These are phyloP conservation scores for Agrotis clavis DNA, from an alignment of 2,888 invertebrate genomes.

Conservation along the genomic window DNA sequence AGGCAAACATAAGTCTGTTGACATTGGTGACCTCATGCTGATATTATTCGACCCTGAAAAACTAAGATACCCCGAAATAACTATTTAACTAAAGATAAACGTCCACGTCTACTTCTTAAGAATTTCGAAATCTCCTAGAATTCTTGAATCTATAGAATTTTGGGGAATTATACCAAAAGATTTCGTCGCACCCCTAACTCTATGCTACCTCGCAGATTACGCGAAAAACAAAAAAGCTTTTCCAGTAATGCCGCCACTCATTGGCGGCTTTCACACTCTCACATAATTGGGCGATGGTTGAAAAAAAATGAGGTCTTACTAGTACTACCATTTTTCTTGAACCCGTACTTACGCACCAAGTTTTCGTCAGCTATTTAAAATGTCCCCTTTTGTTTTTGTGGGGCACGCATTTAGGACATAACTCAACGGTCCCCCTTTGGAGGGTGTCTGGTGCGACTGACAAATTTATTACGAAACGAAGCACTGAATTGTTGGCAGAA, in stretches of 20 bases:
- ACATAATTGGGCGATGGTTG: constrained; percentile 9
- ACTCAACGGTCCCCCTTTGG: constrained; percentile 60
- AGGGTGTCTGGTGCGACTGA: constrained; percentile 61
- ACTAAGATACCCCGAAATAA: constrained; percentile 12
- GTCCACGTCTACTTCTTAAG: not conserved
- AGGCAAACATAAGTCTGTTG: constrained; percentile 29
- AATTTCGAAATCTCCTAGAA: not conserved
- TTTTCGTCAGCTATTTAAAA: constrained; percentile 47
- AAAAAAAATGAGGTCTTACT: constrained; percentile 28
- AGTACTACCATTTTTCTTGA: constrained; percentile 26
- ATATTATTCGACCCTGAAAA: constrained; percentile 35
- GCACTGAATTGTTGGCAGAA: constrained; percentile 50
- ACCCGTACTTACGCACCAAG: constrained; percentile 30
- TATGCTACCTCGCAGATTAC: not conserved
- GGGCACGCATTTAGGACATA: constrained; percentile 63
- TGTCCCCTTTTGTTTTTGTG: constrained; percentile 57
- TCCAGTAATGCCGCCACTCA: constrained; percentile 1
- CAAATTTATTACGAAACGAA: constrained; percentile 66
- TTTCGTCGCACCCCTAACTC: not conserved
- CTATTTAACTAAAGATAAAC: not conserved
- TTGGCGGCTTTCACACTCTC: constrained; percentile 20
- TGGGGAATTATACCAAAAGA: not conserved
- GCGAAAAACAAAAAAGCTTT: constrained; percentile 15
- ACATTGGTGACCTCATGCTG: constrained; percentile 51
- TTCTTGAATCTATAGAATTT: not conserved